Evolutionary conservation across 2,888 invertebrate genomes (phyloP).

Genomic region (Tetragnatha montana): DNA sequence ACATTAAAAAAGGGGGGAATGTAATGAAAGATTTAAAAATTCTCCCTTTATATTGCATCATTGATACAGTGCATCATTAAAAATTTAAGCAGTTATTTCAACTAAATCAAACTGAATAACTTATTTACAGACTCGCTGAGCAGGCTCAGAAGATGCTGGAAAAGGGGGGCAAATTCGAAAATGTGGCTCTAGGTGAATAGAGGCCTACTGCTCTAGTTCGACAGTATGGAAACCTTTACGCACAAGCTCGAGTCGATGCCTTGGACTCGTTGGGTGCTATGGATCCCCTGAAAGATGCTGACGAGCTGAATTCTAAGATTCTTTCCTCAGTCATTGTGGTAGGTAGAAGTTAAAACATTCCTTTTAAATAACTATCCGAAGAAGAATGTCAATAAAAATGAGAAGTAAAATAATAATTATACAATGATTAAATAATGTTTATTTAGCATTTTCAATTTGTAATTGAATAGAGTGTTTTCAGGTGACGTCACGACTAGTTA

Average conservation of each 20-base stretch:
- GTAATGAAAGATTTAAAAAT: too few relatives aligned
- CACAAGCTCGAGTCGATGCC: slow-evolving; percentile 88
- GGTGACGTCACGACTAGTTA: too few relatives aligned
- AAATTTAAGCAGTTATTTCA: too few relatives aligned
- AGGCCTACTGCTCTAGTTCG: slow-evolving; percentile 81
- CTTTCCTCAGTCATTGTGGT: slow-evolving; percentile 97
- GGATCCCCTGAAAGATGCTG: slow-evolving; percentile 87
- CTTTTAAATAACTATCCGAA: background rate
- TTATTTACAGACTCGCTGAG: slow-evolving; percentile 62
- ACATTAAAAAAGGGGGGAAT: too few relatives aligned
- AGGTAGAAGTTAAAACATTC: slow-evolving; percentile 76
- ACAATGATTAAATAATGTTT: too few relatives aligned
- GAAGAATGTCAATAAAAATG: too few relatives aligned
- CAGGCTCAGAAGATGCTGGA: slow-evolving; percentile 73
- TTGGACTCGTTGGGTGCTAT: slow-evolving; percentile 89
- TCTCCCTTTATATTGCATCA: too few relatives aligned
- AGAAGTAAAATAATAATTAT: too few relatives aligned
- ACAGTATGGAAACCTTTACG: slow-evolving; percentile 89
- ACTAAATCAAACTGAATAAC: too few relatives aligned
- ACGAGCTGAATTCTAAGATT: slow-evolving; percentile 94
- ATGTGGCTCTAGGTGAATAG: slow-evolving; percentile 75
- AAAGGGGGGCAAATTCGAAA: slow-evolving; percentile 75
- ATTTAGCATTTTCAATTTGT: too few relatives aligned
- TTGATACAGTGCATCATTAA: too few relatives aligned
- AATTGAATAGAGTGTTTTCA: too few relatives aligned